Conservation (phyloP, 2,797 vertebrate species). For the Platyrinchus mystaceus region DNA sequence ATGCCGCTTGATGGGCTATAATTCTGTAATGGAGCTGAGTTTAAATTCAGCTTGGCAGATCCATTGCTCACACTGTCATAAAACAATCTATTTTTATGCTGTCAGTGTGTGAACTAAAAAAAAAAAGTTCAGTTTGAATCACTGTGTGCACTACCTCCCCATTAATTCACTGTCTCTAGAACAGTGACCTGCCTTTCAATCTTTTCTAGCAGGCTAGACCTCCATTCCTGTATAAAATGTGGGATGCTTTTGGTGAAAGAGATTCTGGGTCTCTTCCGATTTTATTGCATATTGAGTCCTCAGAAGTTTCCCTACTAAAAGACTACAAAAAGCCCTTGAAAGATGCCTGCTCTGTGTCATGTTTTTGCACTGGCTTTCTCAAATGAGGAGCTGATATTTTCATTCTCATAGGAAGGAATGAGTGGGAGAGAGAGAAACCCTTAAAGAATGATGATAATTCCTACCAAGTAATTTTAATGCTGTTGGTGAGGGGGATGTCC, state of each 20-base stretch:
- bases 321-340: not conserved
- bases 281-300: not conserved
- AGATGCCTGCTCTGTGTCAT: not conserved
- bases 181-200: constrained; percentile 35
- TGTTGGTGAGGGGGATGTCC: not conserved
- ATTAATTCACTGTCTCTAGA: constrained; percentile 4
- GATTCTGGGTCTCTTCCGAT: not conserved
- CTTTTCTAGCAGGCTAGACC: constrained; percentile 21
- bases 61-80: constrained; percentile 23
- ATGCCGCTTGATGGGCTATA: constrained; percentile 42
- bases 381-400: not conserved
- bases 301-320: not conserved
- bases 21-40: not conserved
- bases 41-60: constrained; percentile 43
- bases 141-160: constrained; percentile 19
- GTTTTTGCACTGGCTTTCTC: not conserved
- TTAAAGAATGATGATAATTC: not conserved
- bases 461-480: not conserved
- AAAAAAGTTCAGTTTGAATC: constrained; percentile 17
- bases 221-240: not conserved
- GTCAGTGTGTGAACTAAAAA: constrained; percentile 23
- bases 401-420: not conserved
- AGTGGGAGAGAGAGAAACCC: not conserved
- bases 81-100: constrained; percentile 33
- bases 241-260: not conserved